phyloP scores from a whole-genome alignment of 2,113 vertebrate genomes.

The Bucco capensis region DNA sequence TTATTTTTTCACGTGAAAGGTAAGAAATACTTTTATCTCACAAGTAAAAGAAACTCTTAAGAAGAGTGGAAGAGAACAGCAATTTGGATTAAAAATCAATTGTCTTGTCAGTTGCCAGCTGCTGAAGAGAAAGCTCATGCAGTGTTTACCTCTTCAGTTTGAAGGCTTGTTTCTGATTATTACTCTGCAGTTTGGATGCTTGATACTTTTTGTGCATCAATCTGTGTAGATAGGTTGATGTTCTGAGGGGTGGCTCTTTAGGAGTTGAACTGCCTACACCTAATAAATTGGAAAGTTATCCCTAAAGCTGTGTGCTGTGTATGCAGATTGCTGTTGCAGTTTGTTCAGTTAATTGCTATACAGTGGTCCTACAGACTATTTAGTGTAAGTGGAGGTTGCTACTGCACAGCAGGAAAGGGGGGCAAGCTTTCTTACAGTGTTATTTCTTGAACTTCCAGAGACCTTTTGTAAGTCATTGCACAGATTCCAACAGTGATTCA shows the following conservation, averaged over 20 bases:
- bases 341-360: not conserved
- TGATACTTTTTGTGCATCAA: not conserved
- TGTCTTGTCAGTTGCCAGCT: not conserved
- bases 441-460: not conserved
- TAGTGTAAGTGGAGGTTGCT: not conserved
- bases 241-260: not conserved
- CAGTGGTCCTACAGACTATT: accelerated
- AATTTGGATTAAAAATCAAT: not conserved
- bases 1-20: not conserved
- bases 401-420: not conserved
- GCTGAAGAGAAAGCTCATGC: not conserved
- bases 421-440: not conserved
- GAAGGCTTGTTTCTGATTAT: not conserved
- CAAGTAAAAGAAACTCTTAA: not conserved
- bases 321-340: not conserved
- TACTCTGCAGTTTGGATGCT: not conserved
- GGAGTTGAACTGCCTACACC: not conserved
- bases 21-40: not conserved
- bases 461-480: not conserved
- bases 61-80: not conserved
- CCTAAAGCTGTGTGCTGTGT: not conserved
- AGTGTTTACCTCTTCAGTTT: accelerated
- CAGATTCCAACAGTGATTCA: not conserved
- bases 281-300: not conserved
- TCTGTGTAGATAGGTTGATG: not conserved